Base-by-base conservation (phyloP, 92 coral and sea anemone genomes). In the Zoanthus gigantus region DNA sequence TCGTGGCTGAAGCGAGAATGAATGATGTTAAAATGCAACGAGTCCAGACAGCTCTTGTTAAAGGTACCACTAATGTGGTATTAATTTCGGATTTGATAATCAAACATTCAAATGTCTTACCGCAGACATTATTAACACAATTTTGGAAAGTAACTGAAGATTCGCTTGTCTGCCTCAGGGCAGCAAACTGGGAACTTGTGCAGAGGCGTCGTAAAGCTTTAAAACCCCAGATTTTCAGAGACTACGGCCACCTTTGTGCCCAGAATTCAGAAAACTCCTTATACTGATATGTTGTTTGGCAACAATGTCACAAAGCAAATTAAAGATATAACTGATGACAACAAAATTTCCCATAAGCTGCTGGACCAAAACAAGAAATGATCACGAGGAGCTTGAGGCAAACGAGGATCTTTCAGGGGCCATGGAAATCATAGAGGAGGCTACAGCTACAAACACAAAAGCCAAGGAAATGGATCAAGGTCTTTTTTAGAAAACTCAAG, bases 11-110 rank as follows among this genome's bases (percentile, higher is more conserved):
- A 76, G 88, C 91, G 75, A 82, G 88, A 34, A 88, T 74, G 31
- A 54, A 57, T 53, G 86, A 84, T 52, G 89, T 84, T 46, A 65
- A 23, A 89, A 90, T 90, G 86, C 92, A 90, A 76, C 48, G 83
- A 23, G 87, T 90, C n/a, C 89, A 85, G 82, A 67, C 60, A 77
- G 92, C 84, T 12, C 75, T 85, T 68, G 82, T 84, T 2, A 89
- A 89, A 89, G 89, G 89, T 45, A 89, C 89, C n/a, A 82, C 23
- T 23, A 23, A 23, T 57, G 88, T 89, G 58, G 91, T 88, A 50
- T 63, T 75, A 23, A 77, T 89, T 42, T 88, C 89, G 52, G 89
- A 89, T 50, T 16, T 69, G 52, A 46, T 89, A 13, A 53, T 89
- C n/a, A 69, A 37, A 54, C 65, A 74, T 8, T 69, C 74, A 1